A percentile compares a stretch with the other conserved stretches of the same genome.
Evolutionary conservation across 1,140 invertebrate species (phyloP).

Genomic region (Steinernema feltiae): DNA sequence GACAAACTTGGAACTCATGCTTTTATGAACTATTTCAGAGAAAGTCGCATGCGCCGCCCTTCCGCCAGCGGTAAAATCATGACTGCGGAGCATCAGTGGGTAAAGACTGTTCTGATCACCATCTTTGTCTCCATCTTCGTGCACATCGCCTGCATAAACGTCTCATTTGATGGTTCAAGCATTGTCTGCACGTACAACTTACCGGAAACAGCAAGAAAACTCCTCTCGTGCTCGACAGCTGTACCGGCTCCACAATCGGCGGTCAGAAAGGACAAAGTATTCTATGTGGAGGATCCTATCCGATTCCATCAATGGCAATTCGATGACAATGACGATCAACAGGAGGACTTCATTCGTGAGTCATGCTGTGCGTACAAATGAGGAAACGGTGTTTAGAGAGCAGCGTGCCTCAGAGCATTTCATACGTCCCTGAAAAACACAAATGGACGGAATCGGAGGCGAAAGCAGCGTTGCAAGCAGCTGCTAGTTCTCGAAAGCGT

Average conservation of each 20-base stretch:
- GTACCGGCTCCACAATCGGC: not conserved
- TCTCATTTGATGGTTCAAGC: not conserved
- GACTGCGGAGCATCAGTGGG: not conserved
- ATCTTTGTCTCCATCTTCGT: not conserved
- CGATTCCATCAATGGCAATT: not conserved
- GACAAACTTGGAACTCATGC: no score
- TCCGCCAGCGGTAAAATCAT: no score
- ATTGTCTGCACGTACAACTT: not conserved
- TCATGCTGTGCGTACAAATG: not conserved
- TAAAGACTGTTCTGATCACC: not conserved
- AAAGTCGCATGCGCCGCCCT: no score
- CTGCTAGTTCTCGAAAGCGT: constrained; percentile 33
- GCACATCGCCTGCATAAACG: not conserved
- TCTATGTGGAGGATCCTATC: not conserved
- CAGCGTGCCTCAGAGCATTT: not conserved
- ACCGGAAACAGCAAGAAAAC: not conserved
- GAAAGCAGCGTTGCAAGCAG: constrained; percentile 42
- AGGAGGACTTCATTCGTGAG: not conserved
- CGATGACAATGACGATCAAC: not conserved
- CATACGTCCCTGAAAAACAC: not conserved
- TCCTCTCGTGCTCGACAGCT: not conserved
- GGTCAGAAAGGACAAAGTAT: not conserved
- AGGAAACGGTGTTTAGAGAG: not conserved
- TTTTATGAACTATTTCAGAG: no score
- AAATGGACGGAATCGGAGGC: constrained; percentile 32